These are phyloP conservation scores for Sphecodes monilicornis DNA, from an alignment of 2,888 invertebrate species.

Conservation along the genomic window DNA sequence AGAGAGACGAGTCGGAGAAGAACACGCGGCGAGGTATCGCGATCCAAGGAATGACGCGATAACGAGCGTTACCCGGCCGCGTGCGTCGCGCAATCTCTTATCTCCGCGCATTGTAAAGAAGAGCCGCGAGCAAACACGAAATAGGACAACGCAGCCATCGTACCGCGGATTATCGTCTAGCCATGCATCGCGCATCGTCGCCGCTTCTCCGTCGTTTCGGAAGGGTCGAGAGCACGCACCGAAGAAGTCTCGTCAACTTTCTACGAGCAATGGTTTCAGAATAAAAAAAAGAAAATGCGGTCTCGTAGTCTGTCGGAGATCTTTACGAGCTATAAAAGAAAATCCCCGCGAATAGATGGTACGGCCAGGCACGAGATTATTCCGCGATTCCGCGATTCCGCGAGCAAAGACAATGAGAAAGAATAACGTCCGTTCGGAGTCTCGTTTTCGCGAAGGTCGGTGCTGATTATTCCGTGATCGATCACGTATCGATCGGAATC, in stretches of 20 bases:
- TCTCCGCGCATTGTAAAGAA: slow-evolving; percentile 1
- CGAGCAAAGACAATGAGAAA: neutral
- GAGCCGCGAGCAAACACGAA: slow-evolving; percentile 10
- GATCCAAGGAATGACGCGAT: slow-evolving; percentile 7
- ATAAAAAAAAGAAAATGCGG: neutral
- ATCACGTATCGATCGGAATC: neutral
- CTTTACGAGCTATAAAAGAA: neutral
- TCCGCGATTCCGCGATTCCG: too few species aligned
- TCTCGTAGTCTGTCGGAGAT: neutral
- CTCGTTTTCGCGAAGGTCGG: neutral
- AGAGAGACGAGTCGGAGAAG: neutral
- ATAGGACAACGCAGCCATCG: neutral
- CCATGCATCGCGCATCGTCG: neutral
- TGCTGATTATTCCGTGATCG: neutral
- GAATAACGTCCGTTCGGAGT: neutral
- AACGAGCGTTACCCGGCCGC: neutral
- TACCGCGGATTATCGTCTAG: neutral
- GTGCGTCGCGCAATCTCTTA: neutral
- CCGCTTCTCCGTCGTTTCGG: neutral
- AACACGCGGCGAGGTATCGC: neutral
- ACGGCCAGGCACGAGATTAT: neutral
- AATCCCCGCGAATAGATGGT: neutral
- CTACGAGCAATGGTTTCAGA: neutral
- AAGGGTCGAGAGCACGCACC: neutral
- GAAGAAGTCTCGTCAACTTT: neutral